Conservation (phyloP, 2,888 invertebrate species). For the Cerastis rubricosa region DNA sequence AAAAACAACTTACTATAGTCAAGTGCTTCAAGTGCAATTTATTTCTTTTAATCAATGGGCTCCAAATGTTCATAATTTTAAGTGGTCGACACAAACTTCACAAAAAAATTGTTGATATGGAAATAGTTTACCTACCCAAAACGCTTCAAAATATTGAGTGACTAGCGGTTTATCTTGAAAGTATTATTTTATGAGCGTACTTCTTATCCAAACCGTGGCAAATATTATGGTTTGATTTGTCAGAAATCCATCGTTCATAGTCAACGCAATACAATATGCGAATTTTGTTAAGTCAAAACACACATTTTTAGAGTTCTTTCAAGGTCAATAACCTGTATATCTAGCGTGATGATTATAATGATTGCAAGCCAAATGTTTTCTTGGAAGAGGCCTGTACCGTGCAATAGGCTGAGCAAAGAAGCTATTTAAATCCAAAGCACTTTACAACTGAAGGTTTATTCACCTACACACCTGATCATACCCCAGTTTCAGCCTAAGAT, state of each 20-base stretch:
- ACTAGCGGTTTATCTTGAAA: constrained; percentile 11
- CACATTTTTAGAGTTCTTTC: background rate
- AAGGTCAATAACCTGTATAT: constrained; percentile 8
- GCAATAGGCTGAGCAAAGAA: constrained; percentile 14
- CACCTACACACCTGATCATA: constrained; percentile 17
- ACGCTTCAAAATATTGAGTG: constrained; percentile 33
- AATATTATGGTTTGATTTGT: constrained; percentile 18
- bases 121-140: constrained; percentile 19
- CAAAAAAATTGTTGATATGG: constrained; percentile 6
- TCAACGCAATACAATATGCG: constrained; percentile 7
- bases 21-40: background rate
- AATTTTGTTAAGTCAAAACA: constrained; percentile 16
- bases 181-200: constrained; percentile 24
- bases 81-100: constrained; percentile 19
- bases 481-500: constrained; percentile 15
- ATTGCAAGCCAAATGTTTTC: background rate
- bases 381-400: constrained; percentile 21
- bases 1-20: background rate
- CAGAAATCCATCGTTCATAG: constrained; percentile 25
- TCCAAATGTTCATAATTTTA: constrained; percentile 18
- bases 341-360: background rate
- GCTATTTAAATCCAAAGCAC: constrained; percentile 35
- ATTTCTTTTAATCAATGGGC: background rate
- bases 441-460: constrained; percentile 14
- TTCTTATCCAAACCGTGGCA: background rate